Percentiles rank a stretch among this genome's conserved stretches.
These are phyloP conservation scores for Leptodactylus fuscus DNA, from an alignment of 2,113 vertebrate genomes.

Conservation along the genomic window DNA sequence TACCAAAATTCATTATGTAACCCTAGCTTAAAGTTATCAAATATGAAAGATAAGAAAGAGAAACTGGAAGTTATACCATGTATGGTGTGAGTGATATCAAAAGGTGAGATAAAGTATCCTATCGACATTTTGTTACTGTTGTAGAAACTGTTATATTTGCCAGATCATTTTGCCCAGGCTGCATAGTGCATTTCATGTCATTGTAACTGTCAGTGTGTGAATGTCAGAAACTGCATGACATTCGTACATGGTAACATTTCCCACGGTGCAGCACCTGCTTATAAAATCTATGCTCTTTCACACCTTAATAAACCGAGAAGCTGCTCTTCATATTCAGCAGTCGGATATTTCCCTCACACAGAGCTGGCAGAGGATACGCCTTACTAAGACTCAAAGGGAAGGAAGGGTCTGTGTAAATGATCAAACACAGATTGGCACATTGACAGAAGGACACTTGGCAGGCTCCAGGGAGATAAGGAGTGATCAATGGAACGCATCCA, in stretches of 20 bases:
- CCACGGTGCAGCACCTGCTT: neutral
- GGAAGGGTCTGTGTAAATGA: neutral
- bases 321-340: neutral
- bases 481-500: conserved; percentile 18
- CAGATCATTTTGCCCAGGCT: too few species aligned
- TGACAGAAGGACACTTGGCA: neutral
- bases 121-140: too few species aligned
- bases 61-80: neutral
- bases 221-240: neutral
- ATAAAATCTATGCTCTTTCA: neutral
- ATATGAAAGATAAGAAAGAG: too few species aligned
- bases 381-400: neutral
- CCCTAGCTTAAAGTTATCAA: too few species aligned
- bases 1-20: too few species aligned
- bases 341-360: neutral
- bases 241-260: neutral
- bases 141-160: too few species aligned
- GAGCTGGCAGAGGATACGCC: neutral
- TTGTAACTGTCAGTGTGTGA: too few species aligned
- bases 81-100: neutral
- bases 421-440: neutral
- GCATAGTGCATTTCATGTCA: too few species aligned
- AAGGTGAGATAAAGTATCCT: neutral
- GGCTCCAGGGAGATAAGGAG: neutral
- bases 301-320: neutral